Conservation (phyloP, 53 echinoderm and acorn worm species). For the Crossaster papposus region DNA sequence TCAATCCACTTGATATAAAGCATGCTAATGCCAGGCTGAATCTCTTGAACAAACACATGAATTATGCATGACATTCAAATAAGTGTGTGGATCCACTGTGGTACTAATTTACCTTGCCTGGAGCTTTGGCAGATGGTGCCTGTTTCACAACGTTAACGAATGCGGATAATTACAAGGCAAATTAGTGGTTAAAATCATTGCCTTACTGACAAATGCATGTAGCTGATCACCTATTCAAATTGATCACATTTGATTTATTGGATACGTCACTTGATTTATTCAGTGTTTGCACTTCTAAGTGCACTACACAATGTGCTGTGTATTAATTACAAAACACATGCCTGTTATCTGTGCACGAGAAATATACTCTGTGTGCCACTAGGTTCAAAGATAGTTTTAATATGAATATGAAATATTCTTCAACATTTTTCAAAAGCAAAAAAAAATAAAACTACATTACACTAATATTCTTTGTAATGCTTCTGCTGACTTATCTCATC, state of each 20-base stretch:
- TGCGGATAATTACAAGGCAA: neutral
- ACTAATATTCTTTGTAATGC: too few relatives aligned
- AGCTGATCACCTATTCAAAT: neutral
- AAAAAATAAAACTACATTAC: too few relatives aligned
- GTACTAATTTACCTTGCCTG: neutral
- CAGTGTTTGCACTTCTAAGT: neutral
- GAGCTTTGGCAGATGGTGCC: neutral
- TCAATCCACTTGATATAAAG: neutral
- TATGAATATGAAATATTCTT: too few relatives aligned
- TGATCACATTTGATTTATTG: neutral
- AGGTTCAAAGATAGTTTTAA: too few relatives aligned
- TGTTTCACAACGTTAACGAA: neutral
- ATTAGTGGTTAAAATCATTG: neutral
- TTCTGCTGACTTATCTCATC: too few relatives aligned
- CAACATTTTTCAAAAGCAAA: too few relatives aligned
- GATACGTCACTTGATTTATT: neutral
- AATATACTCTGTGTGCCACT: neutral
- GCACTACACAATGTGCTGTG: neutral
- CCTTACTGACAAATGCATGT: neutral
- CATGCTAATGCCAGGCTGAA: neutral
- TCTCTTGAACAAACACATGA: neutral
- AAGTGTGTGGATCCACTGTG: neutral
- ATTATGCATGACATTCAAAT: neutral
- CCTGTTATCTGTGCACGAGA: neutral
- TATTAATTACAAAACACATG: neutral